Evolutionary conservation across 2,797 vertebrate species (phyloP), one percentile per base, ranked within the genome.

Genomic region (Crocodylus rhombifer): DNA sequence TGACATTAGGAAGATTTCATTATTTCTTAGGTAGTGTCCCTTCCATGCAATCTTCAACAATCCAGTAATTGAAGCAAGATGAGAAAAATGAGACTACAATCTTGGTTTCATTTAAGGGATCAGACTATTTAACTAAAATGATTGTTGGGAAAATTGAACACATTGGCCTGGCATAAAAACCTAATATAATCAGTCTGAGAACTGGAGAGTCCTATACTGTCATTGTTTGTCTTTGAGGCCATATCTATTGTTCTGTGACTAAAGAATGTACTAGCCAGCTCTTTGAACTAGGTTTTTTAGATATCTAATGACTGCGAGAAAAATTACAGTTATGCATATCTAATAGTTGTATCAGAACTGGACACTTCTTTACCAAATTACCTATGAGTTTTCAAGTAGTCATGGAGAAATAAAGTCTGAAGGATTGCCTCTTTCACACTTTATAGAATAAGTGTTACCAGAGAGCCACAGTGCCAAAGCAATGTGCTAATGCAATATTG

Each of bases 71-170:
- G 79, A 78, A 92, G 25, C n/a, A 94, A 89, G 77, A 77, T 76
- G 26, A 77, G 67, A 58, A 90, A 87, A 88, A 82, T 51, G 42
- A 90, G 88, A 78, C 26, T 73, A 21, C 71, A 55, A 30, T 57
- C 78, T 77, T 80, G 42, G 80, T 86, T 97, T 95, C 75, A 88
- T 58, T 93, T 86, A 96, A 95, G 95, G 85, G 74, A 96, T 73
- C 82, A 93, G 82, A 74, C 56, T 75, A 87, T 94, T 95, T 92
- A 95, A 93, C 62, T 89, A 88, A 88, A 86, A 67, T 86, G 63
- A 80, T 55, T 92, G 56, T 55, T 77, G 30, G 28, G 80, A 62
- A 95, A 96, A 92, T 94, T 95, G 81, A 93, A 95, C 96, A 87
- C 65, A 82, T 80, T 88, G 84, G 61, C 74, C 2, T 8, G 30